phyloP scores from a whole-genome alignment of 92 coral and sea anemone species.

The Nematostella vectensis region DNA sequence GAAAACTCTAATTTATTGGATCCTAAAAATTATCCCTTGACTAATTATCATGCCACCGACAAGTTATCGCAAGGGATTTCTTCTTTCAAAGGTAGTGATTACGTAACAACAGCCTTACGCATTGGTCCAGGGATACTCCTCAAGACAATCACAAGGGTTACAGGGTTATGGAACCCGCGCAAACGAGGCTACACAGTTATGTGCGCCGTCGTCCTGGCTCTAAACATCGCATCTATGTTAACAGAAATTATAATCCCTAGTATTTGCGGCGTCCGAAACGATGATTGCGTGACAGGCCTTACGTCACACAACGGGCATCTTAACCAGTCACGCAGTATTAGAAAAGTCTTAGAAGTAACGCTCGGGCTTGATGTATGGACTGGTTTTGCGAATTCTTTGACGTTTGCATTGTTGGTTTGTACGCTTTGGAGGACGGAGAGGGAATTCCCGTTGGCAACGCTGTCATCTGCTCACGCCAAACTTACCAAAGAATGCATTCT shows the following conservation, averaged over 20 bases:
- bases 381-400: conserved; percentile 1
- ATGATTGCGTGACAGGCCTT: background rate
- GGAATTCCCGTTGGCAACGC: conserved; percentile 3
- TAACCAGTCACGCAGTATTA: background rate
- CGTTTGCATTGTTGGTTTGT: conserved; percentile 3
- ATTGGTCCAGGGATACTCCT: background rate
- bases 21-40: no score
- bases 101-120: no score
- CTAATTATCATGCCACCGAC: no score
- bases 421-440: conserved; percentile 3
- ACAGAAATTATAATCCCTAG: background rate
- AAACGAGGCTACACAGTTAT: background rate
- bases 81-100: no score
- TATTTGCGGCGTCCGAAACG: background rate
- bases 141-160: background rate
- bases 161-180: background rate
- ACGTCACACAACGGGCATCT: background rate
- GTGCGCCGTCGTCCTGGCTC: background rate
- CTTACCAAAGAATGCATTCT: conserved; percentile 2
- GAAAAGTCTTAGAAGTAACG: background rate
- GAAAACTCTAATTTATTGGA: no score
- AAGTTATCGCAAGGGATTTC: no score
- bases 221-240: background rate
- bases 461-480: conserved; percentile 1
- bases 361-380: background rate